Base-by-base conservation (phyloP, 37 sponge, comb jelly and placozoan genomes). In the Theonella swinhoei region DNA sequence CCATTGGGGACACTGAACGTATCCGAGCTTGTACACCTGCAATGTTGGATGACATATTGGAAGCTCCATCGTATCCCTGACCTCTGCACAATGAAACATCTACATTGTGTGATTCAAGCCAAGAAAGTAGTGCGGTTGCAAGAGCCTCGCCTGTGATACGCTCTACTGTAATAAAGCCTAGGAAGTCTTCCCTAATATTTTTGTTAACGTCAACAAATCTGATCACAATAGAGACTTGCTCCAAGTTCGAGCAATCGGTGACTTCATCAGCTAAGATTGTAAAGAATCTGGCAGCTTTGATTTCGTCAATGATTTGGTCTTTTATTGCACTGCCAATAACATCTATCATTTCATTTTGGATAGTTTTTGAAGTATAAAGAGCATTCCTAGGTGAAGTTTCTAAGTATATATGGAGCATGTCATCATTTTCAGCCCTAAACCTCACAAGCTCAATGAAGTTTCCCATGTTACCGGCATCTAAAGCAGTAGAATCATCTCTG, bases 11-110 rank as follows among this genome's bases (percentile, higher is more conserved):
- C 4, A 31, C 37, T 39, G 5, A 29, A 11, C 62, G 8, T 26
- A 75, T 75, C 60, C 37, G 39, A 35, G 31, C 61, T 25, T 72
- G 54, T 36, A 75, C 83, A 11, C 84, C 84, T 47, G n/a, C 41
- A 20, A 58, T 23, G 73, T 20, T 39, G 23, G 75, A 76, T 4
- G 83, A 31, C 66, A 81, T 64, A n/a, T n/a, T n/a, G n/a, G n/a
- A n/a, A n/a, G 76, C 76, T 25, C 84, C 84, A 47, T 83, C 84
- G 39, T 83, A 83, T 22, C 76, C 37, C 42, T 83, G 84, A 14
- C 75, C 84, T 2, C 84, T 33, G 25, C 37, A 36, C 74, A 68
- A 22, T 20, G 17, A 9, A 47, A 77, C 43, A 19, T 59, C 42
- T 26, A 83, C 35, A 19, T 72, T 41, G 39, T 7, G 69, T 35